Evolutionary conservation across 92 coral and sea anemone species (phyloP), one percentile per base, ranked within the genome.

Genomic region (Zoanthus sansibaricus): DNA sequence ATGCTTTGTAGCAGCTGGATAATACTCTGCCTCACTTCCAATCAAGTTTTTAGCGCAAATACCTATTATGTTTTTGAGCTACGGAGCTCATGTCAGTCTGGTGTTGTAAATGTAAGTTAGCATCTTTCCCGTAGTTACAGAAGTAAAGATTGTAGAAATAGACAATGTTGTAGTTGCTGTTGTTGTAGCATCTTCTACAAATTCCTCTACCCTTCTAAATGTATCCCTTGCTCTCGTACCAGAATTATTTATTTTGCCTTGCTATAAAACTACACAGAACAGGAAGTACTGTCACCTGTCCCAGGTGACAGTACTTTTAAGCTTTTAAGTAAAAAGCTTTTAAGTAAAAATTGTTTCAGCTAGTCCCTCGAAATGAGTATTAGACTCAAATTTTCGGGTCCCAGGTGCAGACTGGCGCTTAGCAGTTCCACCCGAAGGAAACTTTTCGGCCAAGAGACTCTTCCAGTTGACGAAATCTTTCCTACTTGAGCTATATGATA

Each of bases 1-100:
- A 25, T 25, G 25, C 25, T 20, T 1, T 25, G 25, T 25, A 25
- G 25, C 25, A 25, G 25, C 25, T 25, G 25, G 25, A 66, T 66
- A 25, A 55, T 86, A 86, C 61, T 62, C 76, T 76, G 87, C 90
- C 70, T 87, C 87, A 72, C 90, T 82, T 52, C 86, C 66, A 2
- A 79, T 87, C 78, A 87, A 71, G 68, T 87, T 87, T 64, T 80
- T 87, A 25, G 25, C 25, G 25, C 25, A 25, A 25, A 25, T 25
- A 25, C 25, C 25, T 25, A 25, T 25, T 25, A 55, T 87, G 25
- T 62, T 82, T 75, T 82, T 75, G 20, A 33, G 31, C 62, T 64
- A 49, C 25, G 54, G 49, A 25, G 25, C 75, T 87, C 59, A 75
- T 78, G 71, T 58, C 18, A 46, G 77, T 80, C 80, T 49, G 73